Percentiles rank a stretch among this genome's conserved stretches.
Evolutionary conservation across 1,140 invertebrate species (phyloP).

Genomic region (Holotrichia oblita): DNA sequence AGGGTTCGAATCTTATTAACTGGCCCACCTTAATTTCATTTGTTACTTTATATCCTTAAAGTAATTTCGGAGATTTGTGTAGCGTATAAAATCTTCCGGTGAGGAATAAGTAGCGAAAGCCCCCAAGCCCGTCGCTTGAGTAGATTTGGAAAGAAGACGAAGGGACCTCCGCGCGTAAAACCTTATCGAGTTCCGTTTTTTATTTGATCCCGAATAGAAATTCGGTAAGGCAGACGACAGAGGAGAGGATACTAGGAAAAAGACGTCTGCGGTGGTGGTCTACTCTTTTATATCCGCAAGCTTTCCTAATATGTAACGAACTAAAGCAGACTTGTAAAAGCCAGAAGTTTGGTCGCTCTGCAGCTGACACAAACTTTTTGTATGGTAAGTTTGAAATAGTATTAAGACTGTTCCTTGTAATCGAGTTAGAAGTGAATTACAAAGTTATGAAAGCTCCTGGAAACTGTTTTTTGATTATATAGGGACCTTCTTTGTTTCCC

Average conservation of each 20-base stretch:
- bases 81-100: conserved; percentile 34
- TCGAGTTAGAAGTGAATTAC: conserved; percentile 36
- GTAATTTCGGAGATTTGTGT: conserved; percentile 39
- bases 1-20: conserved; percentile 37
- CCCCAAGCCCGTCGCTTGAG: not conserved
- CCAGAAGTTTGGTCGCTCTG: not conserved
- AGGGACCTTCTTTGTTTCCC: not conserved
- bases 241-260: not conserved
- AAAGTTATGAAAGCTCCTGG: conserved; percentile 28
- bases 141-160: conserved; percentile 8
- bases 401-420: conserved; percentile 27
- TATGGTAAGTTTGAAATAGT: conserved; percentile 29
- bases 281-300: conserved; percentile 16
- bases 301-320: conserved; percentile 20
- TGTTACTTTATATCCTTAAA: conserved; percentile 37
- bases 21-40: conserved; percentile 37
- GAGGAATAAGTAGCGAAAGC: conserved; percentile 26
- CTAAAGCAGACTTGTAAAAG: conserved; percentile 20
- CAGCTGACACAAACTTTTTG: conserved; percentile 38
- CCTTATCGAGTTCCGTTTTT: conserved; percentile 39
- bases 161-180: conserved; percentile 14
- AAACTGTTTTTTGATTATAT: conserved; percentile 38
- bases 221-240: not conserved
- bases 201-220: conserved; percentile 34
- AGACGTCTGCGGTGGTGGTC: conserved; percentile 4